Base-by-base conservation (phyloP, 2,888 invertebrate genomes). In the Caenorhabditis angaria region DNA sequence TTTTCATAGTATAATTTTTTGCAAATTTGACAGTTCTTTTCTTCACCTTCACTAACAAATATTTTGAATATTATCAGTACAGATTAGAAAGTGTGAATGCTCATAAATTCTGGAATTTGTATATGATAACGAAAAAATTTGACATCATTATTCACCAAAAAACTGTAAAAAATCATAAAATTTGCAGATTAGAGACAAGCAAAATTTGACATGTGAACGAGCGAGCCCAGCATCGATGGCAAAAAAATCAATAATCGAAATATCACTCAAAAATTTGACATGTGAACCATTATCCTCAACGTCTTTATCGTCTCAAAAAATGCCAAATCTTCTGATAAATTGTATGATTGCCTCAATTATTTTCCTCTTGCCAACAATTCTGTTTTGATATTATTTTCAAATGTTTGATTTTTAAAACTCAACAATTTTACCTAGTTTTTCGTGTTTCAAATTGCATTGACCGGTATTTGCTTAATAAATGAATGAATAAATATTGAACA, bases 131-230 rank as follows among this genome's bases (percentile, higher is more conserved):
- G 10, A 41, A 41, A 3, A 14, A 41, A 41, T 14, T 41, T 41
- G 41, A 41, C 41, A 12, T 41, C 41, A 41, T 41, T 41, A n/a
- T n/a, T n/a, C n/a, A n/a, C 10, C 32, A 12, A 14, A 41, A 41
- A 5, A 8, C 32, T 32, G 14, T 10, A 41, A 41, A 41, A 41
- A 41, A 50, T 50, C 22, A 50, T 4, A 50, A 50, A 24, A 50
- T 50, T 50, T 50, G 27, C 66, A 86, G 86, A 75, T 86, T n/a
- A 78, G 82, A 24, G 85, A 87, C 25, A 83, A 82, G 55, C 76
- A 75, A 57, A 63, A 64, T 24, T 65, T 86, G 48, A 78, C 80
- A 6, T 86, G 86, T 67, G 76, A 82, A 35, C 61, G 80, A 29
- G 81, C 86, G 18, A 80, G 80, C 27, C 86, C 86, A 5, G 62